A percentile compares a stretch with the other conserved stretches of the same genome.
Conservation (phyloP, 92 coral and sea anemone species). For the Zoanthus sociatus region DNA sequence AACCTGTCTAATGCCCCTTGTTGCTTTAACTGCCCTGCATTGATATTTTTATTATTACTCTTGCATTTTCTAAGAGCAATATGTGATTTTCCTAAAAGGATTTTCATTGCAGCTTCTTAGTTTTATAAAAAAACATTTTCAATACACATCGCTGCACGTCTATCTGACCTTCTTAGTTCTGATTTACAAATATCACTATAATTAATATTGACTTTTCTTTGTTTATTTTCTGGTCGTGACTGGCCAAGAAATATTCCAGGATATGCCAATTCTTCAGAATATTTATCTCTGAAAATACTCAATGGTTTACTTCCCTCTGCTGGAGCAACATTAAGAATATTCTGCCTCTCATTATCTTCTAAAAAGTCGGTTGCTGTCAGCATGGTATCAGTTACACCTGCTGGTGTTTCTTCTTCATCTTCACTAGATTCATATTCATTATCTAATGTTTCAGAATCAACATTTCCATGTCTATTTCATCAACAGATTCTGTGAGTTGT, state of each 20-base stretch:
- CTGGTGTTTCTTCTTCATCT: neutral
- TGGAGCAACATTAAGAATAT: too few relatives aligned
- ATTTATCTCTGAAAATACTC: neutral
- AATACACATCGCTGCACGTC: neutral
- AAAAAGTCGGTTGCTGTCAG: too few relatives aligned
- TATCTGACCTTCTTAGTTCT: slow-evolving; percentile 3
- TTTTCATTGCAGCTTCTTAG: neutral
- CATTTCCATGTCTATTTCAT: neutral
- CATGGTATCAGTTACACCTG: neutral
- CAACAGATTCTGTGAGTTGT: slow-evolving; percentile 10
- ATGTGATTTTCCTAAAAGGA: neutral
- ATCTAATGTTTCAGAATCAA: neutral
- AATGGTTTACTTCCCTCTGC: neutral
- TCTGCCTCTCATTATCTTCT: too few relatives aligned
- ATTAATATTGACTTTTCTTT: neutral
- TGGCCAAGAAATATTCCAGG: too few relatives aligned
- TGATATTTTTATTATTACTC: neutral
- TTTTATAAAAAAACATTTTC: slow-evolving; percentile 18
- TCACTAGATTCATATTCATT: neutral
- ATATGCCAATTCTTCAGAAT: too few relatives aligned
- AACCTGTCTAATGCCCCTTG: neutral
- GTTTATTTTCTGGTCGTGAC: neutral
- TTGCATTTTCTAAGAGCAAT: slow-evolving; percentile 1
- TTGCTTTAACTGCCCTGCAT: neutral
- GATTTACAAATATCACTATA: neutral